These are phyloP conservation scores for Nothobranchius furzeri DNA, from an alignment of 2,113 vertebrate species.

Conservation along the genomic window DNA sequence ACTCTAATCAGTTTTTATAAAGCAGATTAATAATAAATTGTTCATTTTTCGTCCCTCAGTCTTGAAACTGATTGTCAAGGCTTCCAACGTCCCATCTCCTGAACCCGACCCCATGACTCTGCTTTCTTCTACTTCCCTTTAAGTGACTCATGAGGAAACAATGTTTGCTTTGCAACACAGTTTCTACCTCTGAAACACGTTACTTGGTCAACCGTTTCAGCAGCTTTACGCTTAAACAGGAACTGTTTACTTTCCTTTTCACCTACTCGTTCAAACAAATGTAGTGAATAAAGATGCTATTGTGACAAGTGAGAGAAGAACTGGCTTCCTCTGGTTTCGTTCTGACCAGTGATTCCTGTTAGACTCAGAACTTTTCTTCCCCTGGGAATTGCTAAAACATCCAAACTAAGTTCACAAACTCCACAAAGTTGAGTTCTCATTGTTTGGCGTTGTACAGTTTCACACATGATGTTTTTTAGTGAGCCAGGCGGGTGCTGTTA, in stretches of 20 bases:
- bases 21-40: too few relatives aligned
- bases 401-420: neutral
- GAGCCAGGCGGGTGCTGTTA: neutral
- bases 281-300: fast-evolving
- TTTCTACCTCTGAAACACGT: neutral
- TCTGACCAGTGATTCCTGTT: neutral
- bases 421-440: neutral
- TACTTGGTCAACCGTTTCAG: neutral
- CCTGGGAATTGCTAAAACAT: neutral
- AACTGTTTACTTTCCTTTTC: neutral
- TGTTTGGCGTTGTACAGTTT: neutral
- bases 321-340: neutral
- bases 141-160: slow-evolving; percentile 1
- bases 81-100: neutral
- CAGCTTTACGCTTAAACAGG: neutral
- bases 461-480: neutral
- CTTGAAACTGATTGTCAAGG: too few relatives aligned
- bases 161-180: neutral
- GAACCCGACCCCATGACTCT: neutral
- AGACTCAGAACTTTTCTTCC: neutral
- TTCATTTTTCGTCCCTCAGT: too few relatives aligned
- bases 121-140: slow-evolving; percentile 21
- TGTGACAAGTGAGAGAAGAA: neutral
- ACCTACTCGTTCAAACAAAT: neutral
- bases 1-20: too few relatives aligned